Conservation (phyloP, 2,888 invertebrate species). For the Cheilosia variabilis region DNA sequence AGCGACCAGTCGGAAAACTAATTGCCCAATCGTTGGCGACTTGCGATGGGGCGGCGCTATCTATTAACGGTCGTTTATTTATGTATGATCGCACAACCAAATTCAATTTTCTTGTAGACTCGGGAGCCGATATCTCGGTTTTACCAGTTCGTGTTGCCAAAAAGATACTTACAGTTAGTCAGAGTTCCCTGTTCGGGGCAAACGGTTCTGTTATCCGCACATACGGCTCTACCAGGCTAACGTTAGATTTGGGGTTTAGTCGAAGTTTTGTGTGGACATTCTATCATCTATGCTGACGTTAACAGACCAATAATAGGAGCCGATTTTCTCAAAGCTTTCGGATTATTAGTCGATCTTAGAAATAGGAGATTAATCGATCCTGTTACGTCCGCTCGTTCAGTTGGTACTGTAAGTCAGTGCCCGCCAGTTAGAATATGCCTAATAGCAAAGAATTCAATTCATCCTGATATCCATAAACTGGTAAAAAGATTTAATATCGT, state of each 20-base stretch:
- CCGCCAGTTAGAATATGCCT: neutral
- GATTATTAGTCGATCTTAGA: neutral
- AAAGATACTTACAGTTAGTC: too few species aligned
- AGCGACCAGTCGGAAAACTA: constrained; percentile 14
- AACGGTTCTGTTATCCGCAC: neutral
- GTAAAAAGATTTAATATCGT: neutral
- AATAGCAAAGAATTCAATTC: neutral
- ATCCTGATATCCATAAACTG: neutral
- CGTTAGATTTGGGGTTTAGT: neutral
- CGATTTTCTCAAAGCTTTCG: too few species aligned
- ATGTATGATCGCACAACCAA: neutral
- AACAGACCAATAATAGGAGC: too few species aligned
- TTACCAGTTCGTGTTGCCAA: constrained; percentile 8
- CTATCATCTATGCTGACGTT: too few species aligned
- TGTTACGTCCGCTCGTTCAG: neutral
- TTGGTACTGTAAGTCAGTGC: neutral
- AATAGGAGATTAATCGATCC: constrained; percentile 10
- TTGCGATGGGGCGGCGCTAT: constrained; percentile 9
- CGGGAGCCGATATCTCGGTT: neutral
- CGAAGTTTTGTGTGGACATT: neutral
- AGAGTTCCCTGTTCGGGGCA: constrained; percentile 16
- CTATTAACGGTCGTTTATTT: neutral
- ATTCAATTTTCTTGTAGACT: neutral
- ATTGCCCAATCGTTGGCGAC: constrained; percentile 22
- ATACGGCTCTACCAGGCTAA: neutral